Percentiles rank a stretch among this genome's conserved stretches.
Conservation (phyloP, 2,888 invertebrate species). For the Charanyca ferruginea region DNA sequence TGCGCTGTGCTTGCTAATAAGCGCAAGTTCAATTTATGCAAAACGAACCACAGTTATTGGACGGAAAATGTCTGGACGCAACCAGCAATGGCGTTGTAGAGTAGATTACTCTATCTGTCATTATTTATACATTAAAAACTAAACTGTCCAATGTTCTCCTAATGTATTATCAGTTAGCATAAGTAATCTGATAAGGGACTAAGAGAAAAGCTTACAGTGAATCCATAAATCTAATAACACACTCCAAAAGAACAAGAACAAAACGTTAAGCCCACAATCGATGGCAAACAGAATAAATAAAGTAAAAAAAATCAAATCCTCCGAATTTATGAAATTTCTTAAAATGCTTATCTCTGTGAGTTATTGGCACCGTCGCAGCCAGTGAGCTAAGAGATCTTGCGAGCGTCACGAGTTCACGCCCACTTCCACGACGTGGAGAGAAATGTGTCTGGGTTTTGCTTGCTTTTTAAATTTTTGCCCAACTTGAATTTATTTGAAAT, state of each 20-base stretch:
- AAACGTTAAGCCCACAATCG: conserved; percentile 40
- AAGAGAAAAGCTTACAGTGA: background rate
- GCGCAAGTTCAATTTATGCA: conserved; percentile 17
- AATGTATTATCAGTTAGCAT: conserved; percentile 19
- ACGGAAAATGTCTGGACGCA: conserved; percentile 25
- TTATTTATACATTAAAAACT: conserved; percentile 26
- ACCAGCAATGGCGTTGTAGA: conserved; percentile 12
- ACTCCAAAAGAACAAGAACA: conserved; percentile 31
- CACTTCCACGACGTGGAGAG: conserved; percentile 39
- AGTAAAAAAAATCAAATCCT: conserved; percentile 41
- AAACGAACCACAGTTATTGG: conserved; percentile 20
- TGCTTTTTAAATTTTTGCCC: conserved; percentile 43
- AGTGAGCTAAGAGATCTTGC: conserved; percentile 54
- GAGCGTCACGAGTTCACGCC: conserved; percentile 55
- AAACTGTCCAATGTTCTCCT: conserved; percentile 7
- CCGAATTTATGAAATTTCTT: conserved; percentile 58
- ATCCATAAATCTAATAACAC: conserved; percentile 38
- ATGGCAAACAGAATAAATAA: conserved; percentile 50
- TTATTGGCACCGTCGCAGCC: conserved; percentile 63
- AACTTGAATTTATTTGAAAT: no score
- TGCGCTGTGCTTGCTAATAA: conserved; percentile 24
- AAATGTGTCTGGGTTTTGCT: conserved; percentile 48
- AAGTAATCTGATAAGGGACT: background rate
- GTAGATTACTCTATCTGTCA: conserved; percentile 14
- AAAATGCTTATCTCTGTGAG: conserved; percentile 63